Evolutionary conservation across 1,140 invertebrate species (phyloP).

Genomic region (Penaeus indicus): DNA sequence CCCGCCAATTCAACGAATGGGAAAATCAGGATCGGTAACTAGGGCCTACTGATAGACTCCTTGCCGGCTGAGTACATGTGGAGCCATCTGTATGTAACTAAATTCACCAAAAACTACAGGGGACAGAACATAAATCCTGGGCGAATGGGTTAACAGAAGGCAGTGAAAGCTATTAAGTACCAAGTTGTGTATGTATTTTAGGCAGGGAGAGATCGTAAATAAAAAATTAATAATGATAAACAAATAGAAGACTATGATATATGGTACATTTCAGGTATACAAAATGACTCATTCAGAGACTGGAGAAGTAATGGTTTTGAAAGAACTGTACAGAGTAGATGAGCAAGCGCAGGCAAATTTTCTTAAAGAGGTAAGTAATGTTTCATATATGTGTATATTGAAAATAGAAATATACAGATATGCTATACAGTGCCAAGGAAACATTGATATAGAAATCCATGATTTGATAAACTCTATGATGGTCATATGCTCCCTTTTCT

Average conservation of each 20-base stretch:
- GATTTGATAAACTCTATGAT: not conserved
- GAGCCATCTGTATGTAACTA: too few species aligned
- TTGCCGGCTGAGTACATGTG: too few species aligned
- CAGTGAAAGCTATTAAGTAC: too few species aligned
- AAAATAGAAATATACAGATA: not conserved
- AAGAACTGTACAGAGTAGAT: conserved; percentile 92
- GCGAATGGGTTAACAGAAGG: too few species aligned
- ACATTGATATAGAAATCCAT: not conserved
- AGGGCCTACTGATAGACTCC: too few species aligned
- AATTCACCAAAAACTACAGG: too few species aligned
- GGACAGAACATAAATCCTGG: too few species aligned
- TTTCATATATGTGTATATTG: not conserved
- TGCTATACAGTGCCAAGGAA: not conserved
- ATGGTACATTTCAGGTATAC: conserved; percentile 75
- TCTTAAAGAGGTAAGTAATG: conserved; percentile 83
- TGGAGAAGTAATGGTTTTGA: conserved; percentile 94
- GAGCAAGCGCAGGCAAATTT: conserved; percentile 95
- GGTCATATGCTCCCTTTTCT: conserved; percentile 23
- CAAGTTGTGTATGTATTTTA: too few species aligned
- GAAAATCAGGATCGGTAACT: too few species aligned
- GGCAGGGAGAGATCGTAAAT: too few species aligned
- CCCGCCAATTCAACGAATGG: too few species aligned
- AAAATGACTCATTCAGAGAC: conserved; percentile 92
- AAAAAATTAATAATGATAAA: too few species aligned
- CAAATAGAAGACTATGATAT: not conserved